phyloP scores from a whole-genome alignment of 2,888 invertebrate species.

The Candidula unifasciata region DNA sequence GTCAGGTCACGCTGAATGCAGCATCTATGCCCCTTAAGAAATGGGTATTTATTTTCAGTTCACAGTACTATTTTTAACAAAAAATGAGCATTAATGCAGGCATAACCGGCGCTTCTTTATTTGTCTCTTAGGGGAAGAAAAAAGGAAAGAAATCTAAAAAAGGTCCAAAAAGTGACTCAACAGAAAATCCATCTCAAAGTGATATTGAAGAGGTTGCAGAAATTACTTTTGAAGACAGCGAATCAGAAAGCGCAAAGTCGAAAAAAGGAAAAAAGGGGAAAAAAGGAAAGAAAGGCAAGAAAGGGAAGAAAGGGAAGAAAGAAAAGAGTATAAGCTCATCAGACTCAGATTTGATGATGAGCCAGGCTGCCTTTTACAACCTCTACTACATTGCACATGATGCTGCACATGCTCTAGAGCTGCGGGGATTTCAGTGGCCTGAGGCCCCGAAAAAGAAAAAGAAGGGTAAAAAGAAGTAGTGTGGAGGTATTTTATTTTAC shows the following conservation, averaged over 20 bases:
- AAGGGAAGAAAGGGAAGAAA: constrained; percentile 11
- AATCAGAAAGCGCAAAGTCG: background rate
- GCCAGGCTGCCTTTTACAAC: constrained; percentile 94
- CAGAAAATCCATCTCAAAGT: background rate
- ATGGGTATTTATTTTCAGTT: no score
- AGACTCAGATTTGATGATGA: constrained; percentile 70
- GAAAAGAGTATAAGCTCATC: background rate
- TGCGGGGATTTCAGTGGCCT: constrained; percentile 92
- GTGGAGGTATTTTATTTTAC: constrained; percentile 39
- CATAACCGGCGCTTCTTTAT: background rate
- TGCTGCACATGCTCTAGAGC: constrained; percentile 90
- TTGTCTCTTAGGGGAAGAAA: constrained; percentile 29
- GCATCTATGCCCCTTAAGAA: no score
- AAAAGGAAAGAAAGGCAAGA: constrained; percentile 38
- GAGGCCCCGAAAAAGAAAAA: constrained; percentile 90
- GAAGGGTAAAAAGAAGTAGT: constrained; percentile 62
- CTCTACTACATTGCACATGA: constrained; percentile 96
- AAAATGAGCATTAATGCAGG: background rate
- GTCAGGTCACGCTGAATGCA: no score
- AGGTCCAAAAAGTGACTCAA: background rate
- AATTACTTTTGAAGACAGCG: background rate
- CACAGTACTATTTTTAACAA: no score
- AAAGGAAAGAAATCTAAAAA: constrained; percentile 28
- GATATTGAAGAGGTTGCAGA: background rate
- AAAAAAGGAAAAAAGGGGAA: constrained; percentile 36